Evolutionary conservation across 2,113 vertebrate species (phyloP).

Genomic region (Centropristis striata): DNA sequence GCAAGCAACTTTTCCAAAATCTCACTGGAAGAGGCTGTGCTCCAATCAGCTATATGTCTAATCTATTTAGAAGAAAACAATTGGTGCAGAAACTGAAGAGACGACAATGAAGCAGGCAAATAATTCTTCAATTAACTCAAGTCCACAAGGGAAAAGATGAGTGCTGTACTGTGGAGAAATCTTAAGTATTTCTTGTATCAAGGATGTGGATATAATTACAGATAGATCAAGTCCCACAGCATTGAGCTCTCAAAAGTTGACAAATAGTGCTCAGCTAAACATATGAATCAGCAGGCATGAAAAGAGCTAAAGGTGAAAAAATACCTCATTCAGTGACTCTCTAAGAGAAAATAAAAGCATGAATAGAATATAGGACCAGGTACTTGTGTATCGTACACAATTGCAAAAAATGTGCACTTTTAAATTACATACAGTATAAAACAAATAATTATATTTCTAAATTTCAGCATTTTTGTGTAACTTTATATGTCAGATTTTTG

Average conservation of each 20-base stretch:
- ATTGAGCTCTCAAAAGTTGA: not conserved
- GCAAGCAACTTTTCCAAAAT: conserved; percentile 9
- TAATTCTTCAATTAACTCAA: conserved; percentile 29
- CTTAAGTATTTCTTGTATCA: conserved; percentile 12
- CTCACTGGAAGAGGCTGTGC: not conserved
- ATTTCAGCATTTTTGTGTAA: not conserved
- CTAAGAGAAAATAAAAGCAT: not conserved
- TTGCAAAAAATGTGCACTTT: not conserved
- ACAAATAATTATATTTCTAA: not conserved
- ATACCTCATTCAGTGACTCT: not conserved
- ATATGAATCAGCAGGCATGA: conserved; percentile 3
- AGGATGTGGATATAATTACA: conserved; percentile 10
- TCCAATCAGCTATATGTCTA: not conserved
- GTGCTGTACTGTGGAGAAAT: not conserved
- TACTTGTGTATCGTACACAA: not conserved
- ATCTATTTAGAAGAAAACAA: conserved; percentile 12
- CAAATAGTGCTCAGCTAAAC: conserved; percentile 8
- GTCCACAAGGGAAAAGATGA: not conserved
- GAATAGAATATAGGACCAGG: not conserved
- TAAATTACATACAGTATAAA: not conserved
- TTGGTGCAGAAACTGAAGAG: conserved; percentile 11
- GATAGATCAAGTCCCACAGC: not conserved
- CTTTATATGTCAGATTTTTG: not conserved
- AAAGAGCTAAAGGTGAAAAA: not conserved
- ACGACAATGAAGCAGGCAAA: not conserved